Evolutionary conservation across 2,113 vertebrate genomes (phyloP).

Genomic region (Leucopsar rothschildi): DNA sequence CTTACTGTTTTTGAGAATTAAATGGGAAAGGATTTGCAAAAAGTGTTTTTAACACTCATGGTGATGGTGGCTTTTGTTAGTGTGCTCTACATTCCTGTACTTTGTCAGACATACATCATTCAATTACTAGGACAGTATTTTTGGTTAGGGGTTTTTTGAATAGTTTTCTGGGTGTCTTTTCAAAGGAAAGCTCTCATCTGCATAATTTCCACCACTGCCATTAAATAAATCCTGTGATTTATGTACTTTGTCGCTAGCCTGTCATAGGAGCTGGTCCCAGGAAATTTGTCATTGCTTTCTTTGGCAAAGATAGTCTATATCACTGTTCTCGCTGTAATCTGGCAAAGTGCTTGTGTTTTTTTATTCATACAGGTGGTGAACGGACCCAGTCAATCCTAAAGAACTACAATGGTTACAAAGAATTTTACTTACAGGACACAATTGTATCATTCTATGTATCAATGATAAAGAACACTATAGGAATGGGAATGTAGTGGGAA

Average conservation of each 20-base stretch:
- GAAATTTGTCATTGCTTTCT: not conserved
- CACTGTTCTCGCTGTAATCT: not conserved
- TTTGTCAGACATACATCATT: not conserved
- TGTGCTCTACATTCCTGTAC: not conserved
- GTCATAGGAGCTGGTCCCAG: not conserved
- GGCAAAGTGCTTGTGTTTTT: not conserved
- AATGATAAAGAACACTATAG: not conserved
- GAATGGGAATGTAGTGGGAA: not conserved
- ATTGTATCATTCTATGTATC: not conserved
- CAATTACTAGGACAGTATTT: not conserved
- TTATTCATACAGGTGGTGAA: not conserved
- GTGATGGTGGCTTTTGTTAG: rapidly evolving
- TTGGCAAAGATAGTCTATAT: not conserved
- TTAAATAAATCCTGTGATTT: not conserved
- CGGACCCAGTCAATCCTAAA: not conserved
- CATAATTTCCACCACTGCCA: not conserved
- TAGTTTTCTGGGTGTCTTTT: not conserved
- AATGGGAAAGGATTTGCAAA: not conserved
- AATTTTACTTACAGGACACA: not conserved
- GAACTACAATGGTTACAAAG: not conserved
- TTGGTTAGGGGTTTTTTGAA: rapidly evolving
- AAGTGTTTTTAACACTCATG: not conserved
- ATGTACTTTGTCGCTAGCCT: not conserved
- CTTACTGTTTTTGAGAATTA: not conserved
- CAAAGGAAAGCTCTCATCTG: not conserved